Base-by-base conservation (phyloP, 2,888 invertebrate genomes). In the Cylloceria caligata region DNA sequence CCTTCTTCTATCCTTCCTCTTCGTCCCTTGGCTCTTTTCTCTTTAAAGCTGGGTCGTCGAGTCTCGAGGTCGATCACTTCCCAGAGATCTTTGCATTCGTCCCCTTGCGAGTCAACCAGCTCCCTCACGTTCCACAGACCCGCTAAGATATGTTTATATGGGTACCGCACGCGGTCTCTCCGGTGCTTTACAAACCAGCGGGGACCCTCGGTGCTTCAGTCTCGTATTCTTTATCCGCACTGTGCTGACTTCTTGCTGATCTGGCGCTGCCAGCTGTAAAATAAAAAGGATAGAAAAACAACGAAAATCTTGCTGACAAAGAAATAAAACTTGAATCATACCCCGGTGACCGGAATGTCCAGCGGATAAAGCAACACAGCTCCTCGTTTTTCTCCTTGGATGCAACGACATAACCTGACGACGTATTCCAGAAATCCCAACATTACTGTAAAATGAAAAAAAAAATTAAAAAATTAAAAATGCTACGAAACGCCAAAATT, bases 51-150 rank as follows among this genome's bases (percentile, higher is more conserved):
- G 72, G 60, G 60, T 72, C 72, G 55, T 55, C 55, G 52, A 55
- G 69, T 55, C 69, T 69, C 69, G 72, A 72, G 72, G 72, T 72
- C 72, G 72, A 72, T 72, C 72, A 62, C 72, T 72, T 72, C 72
- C 60, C 34, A 60, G 72, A 72, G 47, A 72, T 72, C 72, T 72
- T 72, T 72, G 72, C 60, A 34, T 60, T 71, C 69, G 42, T 3
- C 57, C n/a, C 45, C 71, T 57, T 30, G 55, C 39, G 27, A 67
- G 30, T 47, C 36, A 21, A 24, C 24, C 52, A 52, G 13, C 13
- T 68, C 49, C 39, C 68, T 69, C 68, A 45, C 19, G 47, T 27
- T 71, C 39, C 60, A 57, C 13, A 39, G 45, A 62, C 60, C 34
- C 39, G 55, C 45, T 21, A 13, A 36, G 16, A 39, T 19, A 68